Percentiles rank a stretch among this genome's conserved stretches.
Evolutionary conservation across 2,888 invertebrate genomes (phyloP).

Genomic region (Andricus curvator): DNA sequence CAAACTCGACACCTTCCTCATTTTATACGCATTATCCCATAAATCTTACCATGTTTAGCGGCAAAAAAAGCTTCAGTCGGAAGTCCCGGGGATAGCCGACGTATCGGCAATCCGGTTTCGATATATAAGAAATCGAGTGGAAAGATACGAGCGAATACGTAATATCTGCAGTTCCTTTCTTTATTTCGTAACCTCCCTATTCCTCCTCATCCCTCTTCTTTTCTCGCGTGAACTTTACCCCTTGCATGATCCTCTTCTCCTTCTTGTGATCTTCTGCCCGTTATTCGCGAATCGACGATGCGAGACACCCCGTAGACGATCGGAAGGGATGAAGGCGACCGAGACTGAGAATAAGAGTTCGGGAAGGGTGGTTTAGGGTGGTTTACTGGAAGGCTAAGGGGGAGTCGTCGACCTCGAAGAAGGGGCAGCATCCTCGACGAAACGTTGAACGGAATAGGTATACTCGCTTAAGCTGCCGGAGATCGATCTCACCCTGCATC

Average conservation of each 20-base stretch:
- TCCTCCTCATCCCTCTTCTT: slow-evolving; percentile 14
- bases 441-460: slow-evolving; percentile 43
- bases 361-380: not conserved
- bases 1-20: slow-evolving; percentile 8
- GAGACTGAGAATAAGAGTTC: slow-evolving; percentile 19
- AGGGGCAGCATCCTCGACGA: slow-evolving; percentile 7
- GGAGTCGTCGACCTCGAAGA: not conserved
- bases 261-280: slow-evolving; percentile 49
- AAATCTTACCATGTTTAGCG: slow-evolving; percentile 47
- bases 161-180: slow-evolving; percentile 60
- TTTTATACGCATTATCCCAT: slow-evolving; percentile 42
- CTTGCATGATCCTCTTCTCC: slow-evolving; percentile 39
- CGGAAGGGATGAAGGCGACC: slow-evolving; percentile 36
- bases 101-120: slow-evolving; percentile 51
- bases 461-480: slow-evolving; percentile 53
- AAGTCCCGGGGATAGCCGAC: slow-evolving; percentile 41
- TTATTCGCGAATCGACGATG: slow-evolving; percentile 36
- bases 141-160: slow-evolving; percentile 70
- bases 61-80: slow-evolving; percentile 18
- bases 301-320: slow-evolving; percentile 53
- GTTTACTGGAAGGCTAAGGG: not conserved
- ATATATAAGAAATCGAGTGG: slow-evolving; percentile 68
- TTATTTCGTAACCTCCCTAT: slow-evolving; percentile 37
- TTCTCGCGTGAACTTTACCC: slow-evolving; percentile 15
- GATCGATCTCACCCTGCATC: slow-evolving; percentile 55